A percentile compares a stretch with the other conserved stretches of the same genome.
phyloP scores from a whole-genome alignment of 53 echinoderm and acorn worm species.

The Arbacia lixula region DNA sequence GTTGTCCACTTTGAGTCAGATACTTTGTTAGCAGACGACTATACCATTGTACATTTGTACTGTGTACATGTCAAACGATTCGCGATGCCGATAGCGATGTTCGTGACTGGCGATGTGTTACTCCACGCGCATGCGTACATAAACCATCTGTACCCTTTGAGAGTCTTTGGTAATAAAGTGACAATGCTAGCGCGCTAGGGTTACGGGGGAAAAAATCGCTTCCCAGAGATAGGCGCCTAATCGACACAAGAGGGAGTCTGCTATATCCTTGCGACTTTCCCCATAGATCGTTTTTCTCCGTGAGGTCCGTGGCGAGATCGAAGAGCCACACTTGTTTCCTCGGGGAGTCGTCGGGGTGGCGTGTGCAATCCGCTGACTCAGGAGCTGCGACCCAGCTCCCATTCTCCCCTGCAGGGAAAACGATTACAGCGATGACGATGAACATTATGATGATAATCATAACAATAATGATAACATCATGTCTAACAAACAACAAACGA shows the following conservation, averaged over 20 bases:
- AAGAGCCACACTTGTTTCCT: slow-evolving; percentile 74
- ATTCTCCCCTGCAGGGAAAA: slow-evolving; percentile 45
- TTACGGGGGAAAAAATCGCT: slow-evolving; percentile 65
- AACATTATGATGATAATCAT: too few relatives aligned
- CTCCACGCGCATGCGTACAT: too few relatives aligned
- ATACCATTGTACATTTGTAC: too few relatives aligned
- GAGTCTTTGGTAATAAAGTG: too few relatives aligned
- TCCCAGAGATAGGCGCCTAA: slow-evolving; percentile 62
- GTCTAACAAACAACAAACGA: too few relatives aligned
- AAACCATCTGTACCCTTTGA: too few relatives aligned
- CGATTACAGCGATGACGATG: too few relatives aligned
- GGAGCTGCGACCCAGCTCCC: slow-evolving; percentile 77
- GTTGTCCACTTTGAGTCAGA: too few relatives aligned
- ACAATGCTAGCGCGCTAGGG: slow-evolving; percentile 67
- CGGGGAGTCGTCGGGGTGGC: slow-evolving; percentile 42
- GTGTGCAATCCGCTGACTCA: slow-evolving; percentile 54
- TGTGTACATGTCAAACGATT: too few relatives aligned
- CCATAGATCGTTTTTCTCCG: slow-evolving; percentile 70
- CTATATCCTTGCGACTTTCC: slow-evolving; percentile 46
- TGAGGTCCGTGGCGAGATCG: slow-evolving; percentile 53
- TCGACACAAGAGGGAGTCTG: slow-evolving; percentile 56
- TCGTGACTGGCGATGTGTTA: slow-evolving; percentile 69
- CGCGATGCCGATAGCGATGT: background rate
- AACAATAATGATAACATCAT: too few relatives aligned
- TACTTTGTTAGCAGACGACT: too few relatives aligned